Base-by-base conservation (phyloP, 2,113 vertebrate genomes). In the Hyla sarda region DNA sequence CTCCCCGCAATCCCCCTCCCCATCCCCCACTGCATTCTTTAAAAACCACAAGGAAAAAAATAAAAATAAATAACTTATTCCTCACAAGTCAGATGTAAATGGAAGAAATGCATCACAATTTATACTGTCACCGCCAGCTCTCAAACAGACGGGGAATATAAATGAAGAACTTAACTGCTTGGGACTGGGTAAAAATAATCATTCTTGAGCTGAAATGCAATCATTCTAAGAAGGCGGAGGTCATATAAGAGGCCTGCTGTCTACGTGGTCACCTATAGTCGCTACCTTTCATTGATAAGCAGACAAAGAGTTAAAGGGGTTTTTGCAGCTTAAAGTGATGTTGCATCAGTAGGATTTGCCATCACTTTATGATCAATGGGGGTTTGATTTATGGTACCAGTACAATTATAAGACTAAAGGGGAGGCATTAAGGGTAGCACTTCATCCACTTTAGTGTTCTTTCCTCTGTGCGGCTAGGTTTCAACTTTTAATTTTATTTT, bases 71-170 rank as follows among this genome's bases (percentile, higher is more conserved):
- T 41, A 80, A 81, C 30, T 41, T 81, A 81, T 81, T 81, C 71
- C 73, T 62, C 54, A 32, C 60, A 25, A 52, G 72, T 52, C 62
- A 69, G 75, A 71, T 41, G 77, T 79, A 72, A 79, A 79, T 34
- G 62, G 78, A 41, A 87, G 47, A 85, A 87, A 87, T 87, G 67
- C 78, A 87, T 72, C 78, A 69, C 77, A 82, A 87, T 81, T 87
- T 67, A 82, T 87, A 82, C 56, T 74, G 85, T 87, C 85, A 82
- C 85, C 78, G 32, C 67, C 54, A 71, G 52, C 84, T 82, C 76
- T 82, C 78, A 86, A 58, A 74, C 50, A 30, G 41, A 72, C 65
- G 5, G 34, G 45, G 85, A 82, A 87, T 87, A 87, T 52, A 87
- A 87, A 87, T 87, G 85, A 87, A 73, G 69, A 58, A 71, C 56